These are phyloP conservation scores for Poecilia picta DNA, from an alignment of 2,797 vertebrate species.

Conservation along the genomic window DNA sequence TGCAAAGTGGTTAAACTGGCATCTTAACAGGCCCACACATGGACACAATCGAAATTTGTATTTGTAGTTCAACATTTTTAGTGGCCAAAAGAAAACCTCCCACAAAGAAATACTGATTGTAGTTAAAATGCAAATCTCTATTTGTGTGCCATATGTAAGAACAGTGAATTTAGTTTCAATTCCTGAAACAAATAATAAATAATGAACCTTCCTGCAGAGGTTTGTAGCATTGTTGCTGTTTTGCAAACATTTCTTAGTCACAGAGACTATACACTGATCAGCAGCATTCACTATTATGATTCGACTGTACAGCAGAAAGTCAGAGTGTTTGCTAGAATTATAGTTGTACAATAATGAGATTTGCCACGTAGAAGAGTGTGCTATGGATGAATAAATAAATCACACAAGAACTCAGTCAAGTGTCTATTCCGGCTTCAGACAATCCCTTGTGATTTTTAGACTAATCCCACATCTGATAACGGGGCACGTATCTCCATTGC, in stretches of 20 bases:
- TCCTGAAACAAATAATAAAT: background rate
- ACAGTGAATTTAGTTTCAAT: background rate
- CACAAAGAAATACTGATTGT: background rate
- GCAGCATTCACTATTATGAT: background rate
- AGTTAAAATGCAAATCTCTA: background rate
- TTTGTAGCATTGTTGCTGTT: background rate
- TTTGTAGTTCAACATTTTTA: background rate
- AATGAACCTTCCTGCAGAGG: background rate
- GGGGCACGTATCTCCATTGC: slow-evolving; percentile 24
- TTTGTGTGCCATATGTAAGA: background rate
- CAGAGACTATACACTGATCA: background rate
- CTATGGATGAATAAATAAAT: slow-evolving; percentile 42
- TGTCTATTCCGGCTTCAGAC: slow-evolving; percentile 20
- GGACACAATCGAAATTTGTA: background rate
- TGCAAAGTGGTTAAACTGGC: background rate
- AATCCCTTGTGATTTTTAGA: slow-evolving; percentile 29
- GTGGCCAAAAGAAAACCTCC: background rate
- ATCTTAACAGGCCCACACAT: background rate
- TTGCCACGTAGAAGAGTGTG: slow-evolving; percentile 2
- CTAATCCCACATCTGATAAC: slow-evolving; percentile 30
- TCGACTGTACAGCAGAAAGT: background rate
- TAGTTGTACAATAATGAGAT: slow-evolving; percentile 39
- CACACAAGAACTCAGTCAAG: slow-evolving; percentile 26
- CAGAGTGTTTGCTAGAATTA: slow-evolving; percentile 30
- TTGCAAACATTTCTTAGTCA: background rate